Evolutionary conservation across 2,113 vertebrate genomes (phyloP), one percentile per base, ranked within the genome.

Genomic region (Bos indicus): DNA sequence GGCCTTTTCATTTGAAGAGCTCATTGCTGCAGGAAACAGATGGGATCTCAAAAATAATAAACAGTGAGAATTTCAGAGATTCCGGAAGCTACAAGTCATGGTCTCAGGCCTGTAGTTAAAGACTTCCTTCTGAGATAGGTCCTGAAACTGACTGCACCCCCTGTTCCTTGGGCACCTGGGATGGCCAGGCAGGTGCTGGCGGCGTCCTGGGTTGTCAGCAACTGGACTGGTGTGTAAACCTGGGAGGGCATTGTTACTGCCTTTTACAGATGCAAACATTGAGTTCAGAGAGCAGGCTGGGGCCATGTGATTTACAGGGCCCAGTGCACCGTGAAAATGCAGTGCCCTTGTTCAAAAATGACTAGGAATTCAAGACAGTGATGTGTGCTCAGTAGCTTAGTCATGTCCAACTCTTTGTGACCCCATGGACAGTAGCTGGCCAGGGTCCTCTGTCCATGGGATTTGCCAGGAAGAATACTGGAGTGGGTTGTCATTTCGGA

Each of bases 1-100:
- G 90, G 92, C 26, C 28, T 67, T 95, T 91, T 59, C 54, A 77
- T 62, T 88, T 71, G 78, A 62, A 80, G 40, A 90, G 56, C 48
- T 93, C 96, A 51, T 51, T 10, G 86, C 94, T 89, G 80, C 95
- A 96, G 97, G 97, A 97, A 96, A 96, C 97, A 98, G 96, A 97
- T 94, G 90, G 93, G 62, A 80, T 16, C 51, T 90, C 81, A 96
- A 92, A 96, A 83, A 94, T 88, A 88, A 94, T 84, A 95, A 95
- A 90, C 94, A 90, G 56, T 57, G 67, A 95, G 64, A 52, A 81
- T 92, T 97, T 96, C 96, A 97, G 97, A 96, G 74, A n/a, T 81
- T 94, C 92, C 28, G 67, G 95, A 94, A 97, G 92, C 46, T 64
- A 19, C 15, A 33, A 89, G 82, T 60, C 87, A 43, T 43, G 67